Evolutionary conservation across 2,797 vertebrate species (phyloP).

Genomic region (Helarctos malayanus): DNA sequence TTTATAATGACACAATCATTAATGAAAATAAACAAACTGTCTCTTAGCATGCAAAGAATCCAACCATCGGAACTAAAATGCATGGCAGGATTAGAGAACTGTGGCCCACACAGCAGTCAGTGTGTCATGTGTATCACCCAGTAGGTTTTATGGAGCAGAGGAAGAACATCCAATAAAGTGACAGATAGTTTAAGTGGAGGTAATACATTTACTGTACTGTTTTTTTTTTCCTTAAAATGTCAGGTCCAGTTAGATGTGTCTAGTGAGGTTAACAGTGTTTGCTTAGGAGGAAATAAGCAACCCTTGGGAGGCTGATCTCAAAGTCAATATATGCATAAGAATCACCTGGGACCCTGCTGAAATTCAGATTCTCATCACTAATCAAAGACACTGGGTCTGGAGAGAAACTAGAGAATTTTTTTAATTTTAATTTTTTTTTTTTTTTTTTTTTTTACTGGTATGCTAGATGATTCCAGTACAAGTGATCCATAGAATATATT

Average conservation of each 20-base stretch:
- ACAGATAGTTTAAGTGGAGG: background rate
- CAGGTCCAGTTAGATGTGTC: background rate
- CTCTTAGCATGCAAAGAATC: background rate
- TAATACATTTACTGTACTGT: background rate
- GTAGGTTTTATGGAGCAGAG: background rate
- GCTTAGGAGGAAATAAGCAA: background rate
- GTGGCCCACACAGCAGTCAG: background rate
- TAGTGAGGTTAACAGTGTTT: background rate
- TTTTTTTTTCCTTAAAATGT: background rate
- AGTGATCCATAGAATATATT: background rate
- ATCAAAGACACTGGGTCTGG: background rate
- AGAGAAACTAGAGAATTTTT: background rate
- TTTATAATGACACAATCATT: background rate
- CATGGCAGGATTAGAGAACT: background rate
- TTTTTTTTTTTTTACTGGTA: background rate
- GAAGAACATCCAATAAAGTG: background rate
- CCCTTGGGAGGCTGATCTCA: background rate
- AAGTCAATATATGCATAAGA: background rate
- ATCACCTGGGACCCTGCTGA: background rate
- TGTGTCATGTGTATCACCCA: background rate
- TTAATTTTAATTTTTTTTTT: background rate
- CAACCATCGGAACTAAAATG: background rate
- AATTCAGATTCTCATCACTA: slow-evolving; percentile 13
- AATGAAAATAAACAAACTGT: background rate
- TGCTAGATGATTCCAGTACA: background rate